Evolutionary conservation across 2,113 vertebrate species (phyloP), one percentile per base, ranked within the genome.

Genomic region (Sebastes schlegelii): DNA sequence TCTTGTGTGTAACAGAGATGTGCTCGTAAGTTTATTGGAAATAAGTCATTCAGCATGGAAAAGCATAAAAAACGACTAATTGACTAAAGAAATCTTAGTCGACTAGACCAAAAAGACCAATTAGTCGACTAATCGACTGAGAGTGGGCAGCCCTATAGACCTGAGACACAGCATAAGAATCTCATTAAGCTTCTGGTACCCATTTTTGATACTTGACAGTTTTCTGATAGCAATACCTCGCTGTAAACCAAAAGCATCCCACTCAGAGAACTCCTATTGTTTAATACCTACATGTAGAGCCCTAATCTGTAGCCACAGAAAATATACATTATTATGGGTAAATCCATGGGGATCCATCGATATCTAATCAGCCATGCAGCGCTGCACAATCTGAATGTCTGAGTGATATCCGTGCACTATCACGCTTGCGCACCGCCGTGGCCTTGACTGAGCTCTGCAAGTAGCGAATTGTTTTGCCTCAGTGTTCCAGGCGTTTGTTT

Each of bases 401-500:
- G 57, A 66, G 46, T 40, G 67, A 86, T 80, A 72, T 84, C 62
- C 80, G 60, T 58, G 79, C 52, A 46, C 40, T 9, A 21, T 45
- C 34, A 23, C 8, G 5, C 64, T 72, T 26, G 45, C 48, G 74
- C 57, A 26, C 54, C 40, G 55, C 14, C 43, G 21, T 43, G 76
- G 85, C 88, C 89, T 86, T 84, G 82, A 77, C 79, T 78, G 57
- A 34, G 76, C 55, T 64, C 45, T 46, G 23, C 79, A 49, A 5
- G 5, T 40, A 52, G 60, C 68, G 82, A 91, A 83, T 88, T 84
- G 83, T 90, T 84, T 89, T 90, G 49, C 83, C 74, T 68, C 58
- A 17, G 64, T 55, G 55, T 86, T 85, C 43, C 68, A 46, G 68
- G 45, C n/a, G 87, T 69, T 78, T 72, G 63, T 48, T 72, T 77